These are phyloP conservation scores for Vulpes vulpes DNA, from an alignment of 2,113 vertebrate species.

Conservation along the genomic window DNA sequence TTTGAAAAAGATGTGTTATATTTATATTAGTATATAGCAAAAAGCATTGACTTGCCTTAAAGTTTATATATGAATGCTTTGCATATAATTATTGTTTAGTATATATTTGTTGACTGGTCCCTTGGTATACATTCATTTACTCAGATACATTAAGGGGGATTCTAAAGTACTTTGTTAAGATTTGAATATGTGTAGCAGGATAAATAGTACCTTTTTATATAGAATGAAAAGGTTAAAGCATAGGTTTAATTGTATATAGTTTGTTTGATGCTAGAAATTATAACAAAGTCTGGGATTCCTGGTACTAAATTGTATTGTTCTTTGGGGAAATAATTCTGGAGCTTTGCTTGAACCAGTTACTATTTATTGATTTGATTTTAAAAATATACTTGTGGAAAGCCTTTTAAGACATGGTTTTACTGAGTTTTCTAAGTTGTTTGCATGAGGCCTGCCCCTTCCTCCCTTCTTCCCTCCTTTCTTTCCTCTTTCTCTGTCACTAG, in stretches of 20 bases:
- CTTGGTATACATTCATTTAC: not conserved
- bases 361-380: not conserved
- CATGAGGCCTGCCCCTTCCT: not conserved
- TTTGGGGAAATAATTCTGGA: not conserved
- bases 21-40: not conserved
- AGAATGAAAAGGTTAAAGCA: not conserved
- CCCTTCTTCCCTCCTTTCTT: not conserved
- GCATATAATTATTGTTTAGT: not conserved
- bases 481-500: not conserved
- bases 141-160: not conserved
- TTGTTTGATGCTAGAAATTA: not conserved
- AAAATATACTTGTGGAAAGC: not conserved
- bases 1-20: not conserved
- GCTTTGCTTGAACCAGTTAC: not conserved
- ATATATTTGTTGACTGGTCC: constrained; percentile 12
- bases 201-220: not conserved
- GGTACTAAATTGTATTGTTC: not conserved
- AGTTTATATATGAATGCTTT: constrained; percentile 38
- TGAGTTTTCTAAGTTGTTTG: not conserved
- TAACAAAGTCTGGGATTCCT: not conserved
- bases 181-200: not conserved
- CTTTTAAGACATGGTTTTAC: not conserved
- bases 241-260: not conserved
- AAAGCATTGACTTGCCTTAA: not conserved
- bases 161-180: not conserved